Conservation (phyloP, 2,888 invertebrate genomes). For the Ochropacha duplaris region DNA sequence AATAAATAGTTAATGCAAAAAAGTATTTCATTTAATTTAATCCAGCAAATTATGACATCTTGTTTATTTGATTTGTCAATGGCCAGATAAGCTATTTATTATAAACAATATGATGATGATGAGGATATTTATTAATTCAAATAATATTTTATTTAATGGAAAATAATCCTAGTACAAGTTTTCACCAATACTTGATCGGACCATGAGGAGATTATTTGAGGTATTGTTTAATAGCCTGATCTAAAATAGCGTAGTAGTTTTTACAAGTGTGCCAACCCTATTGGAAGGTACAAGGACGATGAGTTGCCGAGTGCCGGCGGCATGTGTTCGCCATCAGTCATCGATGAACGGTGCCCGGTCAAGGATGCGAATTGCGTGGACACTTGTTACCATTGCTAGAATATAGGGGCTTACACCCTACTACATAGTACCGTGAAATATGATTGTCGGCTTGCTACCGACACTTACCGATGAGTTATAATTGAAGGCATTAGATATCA, state of each 20-base stretch:
- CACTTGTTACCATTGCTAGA: conserved; percentile 46
- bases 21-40: no score
- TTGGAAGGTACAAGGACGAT: conserved; percentile 42
- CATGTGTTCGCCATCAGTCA: conserved; percentile 78
- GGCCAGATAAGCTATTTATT: no score
- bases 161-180: no score
- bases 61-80: no score
- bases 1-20: no score
- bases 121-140: no score
- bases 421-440: conserved; percentile 33
- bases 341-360: conserved; percentile 71
- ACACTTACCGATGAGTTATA: conserved; percentile 22
- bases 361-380: conserved; percentile 72
- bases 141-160: no score
- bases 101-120: no score
- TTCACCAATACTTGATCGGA: no score
- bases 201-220: no score
- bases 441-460: conserved; percentile 28
- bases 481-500: conserved; percentile 3
- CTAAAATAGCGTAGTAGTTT: background rate
- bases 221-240: background rate
- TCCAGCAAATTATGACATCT: no score
- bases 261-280: conserved; percentile 51
- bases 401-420: conserved; percentile 21
- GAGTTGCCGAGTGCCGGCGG: conserved; percentile 69